phyloP scores from a whole-genome alignment of 2,888 invertebrate genomes.

The Dicyrtoma fusca region DNA sequence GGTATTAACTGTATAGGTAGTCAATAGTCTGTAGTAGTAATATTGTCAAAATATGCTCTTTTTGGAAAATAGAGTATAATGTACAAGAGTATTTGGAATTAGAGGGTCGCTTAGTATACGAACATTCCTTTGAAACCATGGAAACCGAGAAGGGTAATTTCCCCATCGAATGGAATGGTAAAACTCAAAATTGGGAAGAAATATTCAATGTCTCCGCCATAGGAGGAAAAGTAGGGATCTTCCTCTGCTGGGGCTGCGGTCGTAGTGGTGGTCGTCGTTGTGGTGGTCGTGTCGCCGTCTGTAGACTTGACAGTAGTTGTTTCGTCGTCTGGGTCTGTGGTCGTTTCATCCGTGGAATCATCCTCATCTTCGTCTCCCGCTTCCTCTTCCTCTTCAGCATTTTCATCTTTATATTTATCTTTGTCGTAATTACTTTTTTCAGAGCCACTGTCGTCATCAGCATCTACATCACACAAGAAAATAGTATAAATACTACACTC shows the following conservation, averaged over 20 bases:
- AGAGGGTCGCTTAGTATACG: conserved; percentile 41
- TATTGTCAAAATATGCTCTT: neutral
- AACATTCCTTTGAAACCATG: conserved; percentile 54
- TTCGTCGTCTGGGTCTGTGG: neutral
- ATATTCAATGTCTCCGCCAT: conserved; percentile 55
- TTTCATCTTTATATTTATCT: neutral
- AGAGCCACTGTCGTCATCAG: neutral
- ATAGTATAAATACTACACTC: no score
- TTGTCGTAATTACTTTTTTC: no score
- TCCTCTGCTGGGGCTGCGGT: neutral
- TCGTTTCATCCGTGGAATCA: neutral
- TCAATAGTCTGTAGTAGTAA: neutral
- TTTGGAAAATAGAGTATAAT: conserved; percentile 4
- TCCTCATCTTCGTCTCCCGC: neutral
- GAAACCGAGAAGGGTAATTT: conserved; percentile 52
- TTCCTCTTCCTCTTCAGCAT: neutral
- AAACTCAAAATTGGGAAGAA: conserved; percentile 49
- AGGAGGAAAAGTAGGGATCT: conserved; percentile 45
- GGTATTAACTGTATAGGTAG: no score
- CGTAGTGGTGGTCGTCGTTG: neutral
- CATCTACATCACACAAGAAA: neutral
- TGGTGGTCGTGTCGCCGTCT: neutral
- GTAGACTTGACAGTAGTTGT: neutral
- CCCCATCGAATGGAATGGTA: conserved; percentile 53
- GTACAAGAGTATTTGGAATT: no score